Conservation (phyloP, 2,113 vertebrate species). For the Sardina pilchardus region DNA sequence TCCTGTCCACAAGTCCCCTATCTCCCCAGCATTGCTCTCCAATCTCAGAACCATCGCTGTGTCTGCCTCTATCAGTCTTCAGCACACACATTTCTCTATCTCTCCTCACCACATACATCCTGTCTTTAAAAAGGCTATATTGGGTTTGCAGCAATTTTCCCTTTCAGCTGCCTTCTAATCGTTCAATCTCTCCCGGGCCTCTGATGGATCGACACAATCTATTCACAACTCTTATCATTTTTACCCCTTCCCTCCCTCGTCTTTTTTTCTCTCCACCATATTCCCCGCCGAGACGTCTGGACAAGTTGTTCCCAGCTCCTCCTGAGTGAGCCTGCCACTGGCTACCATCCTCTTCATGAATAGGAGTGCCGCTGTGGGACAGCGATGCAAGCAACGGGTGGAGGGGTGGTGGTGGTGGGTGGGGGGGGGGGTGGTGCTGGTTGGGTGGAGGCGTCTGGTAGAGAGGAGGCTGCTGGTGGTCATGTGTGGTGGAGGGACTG, state of each 20-base stretch:
- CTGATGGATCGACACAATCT: not conserved
- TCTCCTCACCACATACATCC: not conserved
- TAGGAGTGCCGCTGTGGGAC: not conserved
- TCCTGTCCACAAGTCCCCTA: not conserved
- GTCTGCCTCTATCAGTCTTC: conserved; percentile 15
- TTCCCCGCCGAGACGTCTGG: not conserved
- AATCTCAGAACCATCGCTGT: not conserved
- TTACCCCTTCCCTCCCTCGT: not conserved
- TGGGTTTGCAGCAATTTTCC: not conserved
- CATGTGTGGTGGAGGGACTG: not conserved
- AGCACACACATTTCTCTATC: not conserved
- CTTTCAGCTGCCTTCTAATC: conserved; percentile 3
- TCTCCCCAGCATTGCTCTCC: not conserved
- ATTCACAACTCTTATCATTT: not conserved
- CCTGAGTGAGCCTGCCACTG: not conserved
- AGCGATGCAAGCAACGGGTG: not conserved
- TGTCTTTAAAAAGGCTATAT: not conserved
- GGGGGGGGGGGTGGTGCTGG: not conserved
- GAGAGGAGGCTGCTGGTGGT: not conserved
- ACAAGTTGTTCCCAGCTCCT: not conserved
- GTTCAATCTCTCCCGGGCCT: not conserved
- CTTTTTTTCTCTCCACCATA: not conserved
- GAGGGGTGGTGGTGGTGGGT: not conserved
- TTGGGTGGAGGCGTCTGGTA: no score
- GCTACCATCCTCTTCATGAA: not conserved